Evolutionary conservation across 2,888 invertebrate genomes (phyloP), one percentile per base, ranked within the genome.

Genomic region (Halocaridina rubra): DNA sequence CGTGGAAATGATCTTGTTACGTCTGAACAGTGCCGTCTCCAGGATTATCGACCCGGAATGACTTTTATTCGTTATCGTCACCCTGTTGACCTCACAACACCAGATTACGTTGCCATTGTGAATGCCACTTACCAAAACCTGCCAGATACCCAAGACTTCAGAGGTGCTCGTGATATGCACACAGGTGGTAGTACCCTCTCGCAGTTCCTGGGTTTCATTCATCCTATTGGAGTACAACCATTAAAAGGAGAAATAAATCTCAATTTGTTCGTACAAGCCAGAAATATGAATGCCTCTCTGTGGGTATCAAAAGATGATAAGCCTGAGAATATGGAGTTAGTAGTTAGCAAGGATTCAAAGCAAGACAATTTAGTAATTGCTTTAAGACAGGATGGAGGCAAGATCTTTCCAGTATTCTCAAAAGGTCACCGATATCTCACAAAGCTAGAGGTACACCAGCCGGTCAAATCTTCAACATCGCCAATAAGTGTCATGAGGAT

Each of bases 41-140:
- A 90, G 32, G 91, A 92, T 86, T 94, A 94, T 88, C 93, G 97
- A 29, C 97, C 98, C 0, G 98, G 98, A 0, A 92, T 98, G 2
- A 97, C 97, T 0, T 96, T 96, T 89, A 93, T 97, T 29, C 94
- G 96, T 89, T 98, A 97, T 91, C 94, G 95, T 89, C 95, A 95
- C 90, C 97, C 97, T 0, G 95, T 95, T 0, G 96, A 98, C 91
- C 94, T 94, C 90, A 94, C 94, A 33, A 96, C 97, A 90, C 98
- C 98, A 0, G 98, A 98, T 90, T 94, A 94, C 87, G 97, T 93
- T 89, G 93, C 94, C 0, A 95, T 97, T 61, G 95, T 97, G 4
- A 96, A 96, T 90, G 95, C 96, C 3, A 96, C 97, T 0, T 94
- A 95, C 67, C 95, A 92, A 32, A 95, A 95, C 89, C 95, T 96